These are phyloP conservation scores for Caradrina clavipalpis DNA, from an alignment of 2,888 invertebrate species.

Conservation along the genomic window DNA sequence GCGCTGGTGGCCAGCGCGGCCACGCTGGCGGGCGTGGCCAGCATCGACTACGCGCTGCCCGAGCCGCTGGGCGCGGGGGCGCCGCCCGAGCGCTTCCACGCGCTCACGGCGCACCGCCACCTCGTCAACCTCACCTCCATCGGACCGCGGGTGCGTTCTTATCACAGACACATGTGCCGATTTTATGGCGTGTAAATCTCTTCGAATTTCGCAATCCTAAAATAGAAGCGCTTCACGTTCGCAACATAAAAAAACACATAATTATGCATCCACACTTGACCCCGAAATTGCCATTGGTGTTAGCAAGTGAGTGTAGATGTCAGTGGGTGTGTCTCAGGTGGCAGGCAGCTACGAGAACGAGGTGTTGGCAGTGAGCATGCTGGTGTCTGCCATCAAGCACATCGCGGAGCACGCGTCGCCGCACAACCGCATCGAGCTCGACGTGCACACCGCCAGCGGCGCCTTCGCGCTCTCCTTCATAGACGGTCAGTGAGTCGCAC, in stretches of 20 bases:
- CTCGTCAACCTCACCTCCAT: slow-evolving; percentile 92
- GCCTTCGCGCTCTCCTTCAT: slow-evolving; percentile 94
- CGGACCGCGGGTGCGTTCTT: slow-evolving; percentile 88
- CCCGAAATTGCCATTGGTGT: neutral
- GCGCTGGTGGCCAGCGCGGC: slow-evolving; percentile 88
- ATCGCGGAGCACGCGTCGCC: slow-evolving; percentile 88
- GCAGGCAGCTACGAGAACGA: slow-evolving; percentile 96
- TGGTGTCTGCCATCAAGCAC: slow-evolving; percentile 89
- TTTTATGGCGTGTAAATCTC: no score
- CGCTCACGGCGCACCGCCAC: slow-evolving; percentile 92
- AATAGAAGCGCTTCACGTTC: no score
- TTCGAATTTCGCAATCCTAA: no score
- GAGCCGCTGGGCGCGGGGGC: slow-evolving; percentile 82
- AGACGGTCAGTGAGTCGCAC: slow-evolving; percentile 85
- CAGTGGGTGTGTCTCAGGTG: slow-evolving; percentile 70
- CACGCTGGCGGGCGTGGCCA: slow-evolving; percentile 86
- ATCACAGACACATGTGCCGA: neutral
- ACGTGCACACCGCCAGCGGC: slow-evolving; percentile 93
- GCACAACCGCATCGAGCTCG: slow-evolving; percentile 91
- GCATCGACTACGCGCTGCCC: slow-evolving; percentile 91
- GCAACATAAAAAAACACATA: no score
- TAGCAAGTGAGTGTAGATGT: neutral
- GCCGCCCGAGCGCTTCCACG: slow-evolving; percentile 88
- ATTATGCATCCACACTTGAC: no score
- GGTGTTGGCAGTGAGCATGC: slow-evolving; percentile 92